phyloP scores from a whole-genome alignment of 2,888 invertebrate genomes.

The Lissocephala sabroskyi region DNA sequence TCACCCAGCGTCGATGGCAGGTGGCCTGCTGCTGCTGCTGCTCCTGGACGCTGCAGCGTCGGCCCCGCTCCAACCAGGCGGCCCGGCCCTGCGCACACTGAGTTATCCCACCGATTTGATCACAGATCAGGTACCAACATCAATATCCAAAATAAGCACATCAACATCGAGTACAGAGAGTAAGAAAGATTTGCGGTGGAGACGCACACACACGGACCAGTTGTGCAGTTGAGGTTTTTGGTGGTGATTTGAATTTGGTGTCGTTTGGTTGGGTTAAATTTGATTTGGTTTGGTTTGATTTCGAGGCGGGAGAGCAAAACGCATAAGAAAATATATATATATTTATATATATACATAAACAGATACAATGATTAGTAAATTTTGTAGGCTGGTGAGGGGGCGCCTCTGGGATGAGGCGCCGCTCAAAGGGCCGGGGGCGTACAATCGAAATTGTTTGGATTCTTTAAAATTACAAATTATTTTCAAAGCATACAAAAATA shows the following conservation, averaged over 20 bases:
- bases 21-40: conserved; percentile 78
- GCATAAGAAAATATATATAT: conserved; percentile 56
- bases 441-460: conserved; percentile 12
- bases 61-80: conserved; percentile 84
- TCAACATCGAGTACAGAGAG: neutral
- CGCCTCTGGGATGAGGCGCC: conserved; percentile 30
- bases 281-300: conserved; percentile 18
- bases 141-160: conserved; percentile 11
- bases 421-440: neutral
- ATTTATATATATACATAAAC: too few species aligned
- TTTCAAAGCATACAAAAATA: conserved; percentile 52
- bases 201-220: conserved; percentile 28
- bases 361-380: conserved; percentile 62
- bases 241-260: conserved; percentile 13
- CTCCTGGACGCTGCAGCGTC: conserved; percentile 80
- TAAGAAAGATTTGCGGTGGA: conserved; percentile 15
- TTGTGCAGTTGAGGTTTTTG: conserved; percentile 14
- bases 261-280: conserved; percentile 25
- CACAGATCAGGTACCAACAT: conserved; percentile 35
- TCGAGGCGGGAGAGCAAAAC: conserved; percentile 50
- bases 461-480: neutral
- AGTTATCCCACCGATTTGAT: conserved; percentile 30
- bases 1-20: conserved; percentile 85
- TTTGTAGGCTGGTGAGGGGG: conserved; percentile 52
- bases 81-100: conserved; percentile 88